phyloP scores from a whole-genome alignment of 2,797 vertebrate species.

The Xenopus petersii region DNA sequence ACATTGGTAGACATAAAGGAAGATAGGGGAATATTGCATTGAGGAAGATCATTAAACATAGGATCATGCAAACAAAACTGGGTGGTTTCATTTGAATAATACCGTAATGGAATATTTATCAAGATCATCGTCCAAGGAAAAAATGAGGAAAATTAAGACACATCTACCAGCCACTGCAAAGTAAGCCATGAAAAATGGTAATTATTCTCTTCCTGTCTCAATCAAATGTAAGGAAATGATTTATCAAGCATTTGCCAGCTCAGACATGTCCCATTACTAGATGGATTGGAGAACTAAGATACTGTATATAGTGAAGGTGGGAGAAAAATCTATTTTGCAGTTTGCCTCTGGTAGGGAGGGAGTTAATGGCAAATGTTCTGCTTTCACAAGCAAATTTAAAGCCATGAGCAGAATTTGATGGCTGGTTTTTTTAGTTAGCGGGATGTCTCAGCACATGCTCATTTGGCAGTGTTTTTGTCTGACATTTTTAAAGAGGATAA shows the following conservation, averaged over 20 bases:
- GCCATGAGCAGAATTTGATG: background rate
- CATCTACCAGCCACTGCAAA: background rate
- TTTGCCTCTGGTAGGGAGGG: background rate
- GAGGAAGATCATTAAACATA: too few species aligned
- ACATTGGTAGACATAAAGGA: too few species aligned
- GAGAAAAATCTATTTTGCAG: background rate
- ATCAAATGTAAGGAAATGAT: background rate
- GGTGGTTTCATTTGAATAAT: background rate
- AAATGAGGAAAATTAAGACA: background rate
- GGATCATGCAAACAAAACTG: background rate
- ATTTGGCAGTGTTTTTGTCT: constrained; percentile 4
- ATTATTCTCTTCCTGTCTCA: background rate
- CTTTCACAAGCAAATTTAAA: background rate
- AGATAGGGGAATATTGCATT: too few species aligned
- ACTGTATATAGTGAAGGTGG: background rate
- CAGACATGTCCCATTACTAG: background rate
- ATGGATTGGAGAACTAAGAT: background rate
- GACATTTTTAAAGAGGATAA: constrained; percentile 15
- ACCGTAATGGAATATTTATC: background rate
- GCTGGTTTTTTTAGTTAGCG: background rate
- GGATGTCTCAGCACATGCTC: background rate
- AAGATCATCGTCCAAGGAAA: background rate
- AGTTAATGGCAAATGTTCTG: background rate
- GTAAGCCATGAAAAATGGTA: background rate
- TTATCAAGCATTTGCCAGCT: background rate